Evolutionary conservation across 2,113 vertebrate species (phyloP), one percentile per base, ranked within the genome.

Genomic region (Pelecanus crispus): DNA sequence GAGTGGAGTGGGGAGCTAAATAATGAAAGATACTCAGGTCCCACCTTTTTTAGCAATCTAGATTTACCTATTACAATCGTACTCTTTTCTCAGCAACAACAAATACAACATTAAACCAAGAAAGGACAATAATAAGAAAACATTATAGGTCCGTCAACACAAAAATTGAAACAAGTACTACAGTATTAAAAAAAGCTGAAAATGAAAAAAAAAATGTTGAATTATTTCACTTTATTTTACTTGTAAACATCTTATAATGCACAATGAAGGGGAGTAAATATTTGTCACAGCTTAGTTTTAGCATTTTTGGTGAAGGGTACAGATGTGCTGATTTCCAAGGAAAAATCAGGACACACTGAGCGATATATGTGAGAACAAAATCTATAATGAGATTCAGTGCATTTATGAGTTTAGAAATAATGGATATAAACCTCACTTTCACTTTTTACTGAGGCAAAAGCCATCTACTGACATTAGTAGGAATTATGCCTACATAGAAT

Each of bases 201-300:
- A 94, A 96, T 70, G 25, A 53, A 88, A 90, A 89, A n/a, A n/a
- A 95, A 94, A 86, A 74, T 2, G 31, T 88, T 92, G 65, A 96
- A 94, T 94, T 96, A 96, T 97, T 97, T 97, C 14, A 93, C 84
- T 97, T 95, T 94, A 96, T 97, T 97, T 96, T 96, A 97, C 85
- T 94, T 98, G 97, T 98, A 98, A 98, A 97, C 88, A 97, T 97
- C 94, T 97, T 94, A 97, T 97, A 98, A 98, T 96, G 94, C 81
- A 98, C 94, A 96, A 97, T 92, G 91, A 98, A 97, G 84, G 91
- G 95, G 96, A 94, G 88, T 84, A 97, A 86, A 92, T 91, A 86
- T 93, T 95, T 96, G 97, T 97, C 97, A 97, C 91, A 97, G 97
- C 93, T 97, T 97, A 97, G 65, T 91, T 96, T 97, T 93, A 94